These are phyloP conservation scores for Montifringilla adamsi DNA, from an alignment of 2,113 vertebrate species.

Conservation along the genomic window DNA sequence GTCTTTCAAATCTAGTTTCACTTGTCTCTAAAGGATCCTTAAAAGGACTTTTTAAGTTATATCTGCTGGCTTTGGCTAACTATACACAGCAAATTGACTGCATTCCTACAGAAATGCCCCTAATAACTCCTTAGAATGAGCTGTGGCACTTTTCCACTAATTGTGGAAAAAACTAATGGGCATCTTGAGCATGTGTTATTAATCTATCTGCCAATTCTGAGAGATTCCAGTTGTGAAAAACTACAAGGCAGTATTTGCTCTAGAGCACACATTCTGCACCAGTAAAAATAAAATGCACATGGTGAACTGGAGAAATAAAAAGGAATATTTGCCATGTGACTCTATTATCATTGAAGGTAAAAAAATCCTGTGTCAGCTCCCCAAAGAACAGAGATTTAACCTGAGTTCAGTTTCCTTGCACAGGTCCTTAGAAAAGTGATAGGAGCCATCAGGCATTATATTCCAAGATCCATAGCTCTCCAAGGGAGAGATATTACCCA, in stretches of 20 bases:
- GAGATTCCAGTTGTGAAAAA: conserved; percentile 1
- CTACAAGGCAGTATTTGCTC: background rate
- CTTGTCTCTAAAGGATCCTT: background rate
- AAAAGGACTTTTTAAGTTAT: background rate
- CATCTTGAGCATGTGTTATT: background rate
- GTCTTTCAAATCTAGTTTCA: conserved; percentile 14
- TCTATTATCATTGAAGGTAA: background rate
- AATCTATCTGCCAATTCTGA: conserved; percentile 25
- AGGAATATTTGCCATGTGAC: background rate
- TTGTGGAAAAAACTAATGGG: conserved; percentile 28
- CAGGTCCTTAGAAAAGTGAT: background rate
- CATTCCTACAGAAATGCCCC: conserved; percentile 13
- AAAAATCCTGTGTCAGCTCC: background rate
- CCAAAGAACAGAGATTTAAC: background rate
- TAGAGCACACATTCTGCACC: background rate
- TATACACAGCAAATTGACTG: background rate
- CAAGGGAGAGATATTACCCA: background rate
- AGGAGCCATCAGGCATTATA: background rate
- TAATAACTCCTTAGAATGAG: conserved; percentile 25
- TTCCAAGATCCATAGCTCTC: background rate
- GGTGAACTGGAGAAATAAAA: background rate
- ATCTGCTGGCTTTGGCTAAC: background rate
- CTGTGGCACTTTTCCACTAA: conserved; percentile 36
- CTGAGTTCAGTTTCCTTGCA: background rate
- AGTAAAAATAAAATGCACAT: background rate